These are phyloP conservation scores for Bellardia pandia DNA, from an alignment of 2,888 invertebrate species.

Conservation along the genomic window DNA sequence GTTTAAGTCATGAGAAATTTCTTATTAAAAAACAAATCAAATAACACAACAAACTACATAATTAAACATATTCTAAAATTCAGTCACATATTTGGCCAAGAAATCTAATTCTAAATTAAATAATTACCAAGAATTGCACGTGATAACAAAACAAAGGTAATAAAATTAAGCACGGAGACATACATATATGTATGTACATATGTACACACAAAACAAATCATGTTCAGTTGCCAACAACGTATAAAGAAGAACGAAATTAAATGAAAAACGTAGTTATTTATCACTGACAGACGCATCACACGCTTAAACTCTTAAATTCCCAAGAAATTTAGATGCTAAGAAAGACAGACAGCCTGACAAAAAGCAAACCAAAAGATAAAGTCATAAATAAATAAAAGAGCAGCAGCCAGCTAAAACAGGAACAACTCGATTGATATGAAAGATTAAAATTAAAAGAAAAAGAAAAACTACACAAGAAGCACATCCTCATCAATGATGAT, in stretches of 20 bases:
- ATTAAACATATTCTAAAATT: constrained; percentile 47
- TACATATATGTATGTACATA: not conserved
- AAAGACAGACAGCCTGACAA: not conserved
- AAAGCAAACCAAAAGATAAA: constrained; percentile 58
- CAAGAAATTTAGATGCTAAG: constrained; percentile 64
- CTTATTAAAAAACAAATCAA: not conserved
- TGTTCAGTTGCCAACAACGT: not conserved
- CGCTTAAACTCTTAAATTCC: constrained; percentile 48
- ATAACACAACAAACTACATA: not conserved
- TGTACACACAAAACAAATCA: not conserved
- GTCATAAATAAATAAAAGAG: constrained; percentile 63
- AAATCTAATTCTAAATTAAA: constrained; percentile 62
- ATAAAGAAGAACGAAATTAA: constrained; percentile 3
- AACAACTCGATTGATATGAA: constrained; percentile 55
- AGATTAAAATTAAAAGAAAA: constrained; percentile 53
- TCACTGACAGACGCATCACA: constrained; percentile 59
- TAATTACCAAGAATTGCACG: constrained; percentile 72
- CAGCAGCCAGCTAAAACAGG: constrained; percentile 50
- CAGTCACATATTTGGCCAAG: constrained; percentile 68
- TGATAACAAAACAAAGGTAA: constrained; percentile 59
- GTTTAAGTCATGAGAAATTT: constrained; percentile 10
- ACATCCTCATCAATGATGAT: constrained; percentile 58
- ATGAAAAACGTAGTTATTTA: constrained; percentile 28
- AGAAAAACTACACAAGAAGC: constrained; percentile 59
- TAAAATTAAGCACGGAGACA: constrained; percentile 23